Base-by-base conservation (phyloP, 2,888 invertebrate genomes). In the Polyommatus icarus region DNA sequence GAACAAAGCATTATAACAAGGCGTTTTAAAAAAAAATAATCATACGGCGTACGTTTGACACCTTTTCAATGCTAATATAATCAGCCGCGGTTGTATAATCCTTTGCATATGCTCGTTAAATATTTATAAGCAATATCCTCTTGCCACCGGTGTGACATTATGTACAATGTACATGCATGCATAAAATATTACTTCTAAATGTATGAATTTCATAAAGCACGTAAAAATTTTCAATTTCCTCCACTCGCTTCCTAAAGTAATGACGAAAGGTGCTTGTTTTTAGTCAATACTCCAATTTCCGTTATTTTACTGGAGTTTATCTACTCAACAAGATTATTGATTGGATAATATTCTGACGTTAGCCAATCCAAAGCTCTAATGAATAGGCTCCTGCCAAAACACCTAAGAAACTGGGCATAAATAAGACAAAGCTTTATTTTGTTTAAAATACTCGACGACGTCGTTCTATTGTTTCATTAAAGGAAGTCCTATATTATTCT, bases 71-170 rank as follows among this genome's bases (percentile, higher is more conserved):
- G 67, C 32, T 67, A 67, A 67, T 67, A 18, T 67, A 67, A 67
- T 67, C 67, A 67, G 29, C 67, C 1, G 15, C 3, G 29, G 29
- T 61, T 29, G 5, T 24, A 5, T 67, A 15, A 29, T 67, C 29
- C 29, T 32, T 67, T 29, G 67, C 67, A 29, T 67, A 32, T 29
- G 67, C 67, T 67, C 29, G 18, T 67, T 15, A 32, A 4, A 67
- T 67, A 67, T 67, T 67, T 67, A 67, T 67, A 67, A 67, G 67
- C 67, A 67, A 67, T 67, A 67, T 67, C 67, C 29, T 29, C 24
- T 12, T 24, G 29, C 15, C 29, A 29, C 29, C 32, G 6, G 18
- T 67, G 29, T 67, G 29, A 67, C 15, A 67, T 18, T 59, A 59
- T 59, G 59, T 20, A 54, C 54, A 54, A 1, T 54, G 54, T 54